Evolutionary conservation across 2,113 vertebrate genomes (phyloP), one percentile per base, ranked within the genome.

Genomic region (Calidris pugnax): DNA sequence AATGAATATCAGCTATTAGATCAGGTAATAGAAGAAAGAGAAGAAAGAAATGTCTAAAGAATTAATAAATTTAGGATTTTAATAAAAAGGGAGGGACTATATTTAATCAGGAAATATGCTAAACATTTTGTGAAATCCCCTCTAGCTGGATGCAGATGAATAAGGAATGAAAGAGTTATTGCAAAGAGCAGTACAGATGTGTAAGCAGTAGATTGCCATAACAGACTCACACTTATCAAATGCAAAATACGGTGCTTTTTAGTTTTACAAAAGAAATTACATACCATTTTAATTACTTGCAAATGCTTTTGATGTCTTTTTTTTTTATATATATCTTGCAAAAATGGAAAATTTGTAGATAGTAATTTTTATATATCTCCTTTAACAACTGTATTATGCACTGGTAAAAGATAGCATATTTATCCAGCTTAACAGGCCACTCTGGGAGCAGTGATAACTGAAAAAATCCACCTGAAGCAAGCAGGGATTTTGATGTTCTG

Each of bases 391-490:
- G 23, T 35, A 43, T 43, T 92, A 93, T 55, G 33, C 51, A 67
- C 55, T 72, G 39, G 87, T 35, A 95, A 79, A 88, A 68, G 55
- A 55, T 30, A 77, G 13, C 27, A 45, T 60, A 48, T 92, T 90
- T 93, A 95, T 95, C 60, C 80, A 81, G 32, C 35, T 95, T 86
- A 95, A 90, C 88, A 89, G 83, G 72, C 68, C 76, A 68, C 83
- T 88, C 68, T 89, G 90, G 88, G 43, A 96, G 7, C 39, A 67
- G 60, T 45, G 88, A 90, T 86, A 94, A 67, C 68, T 84, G 51
- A 47, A 85, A 74, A 74, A 84, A 93, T 85, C 27, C 35, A 87
- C 87, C 87, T 90, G 74, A 87, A 93, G 32, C 50, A 86, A 75
- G 33, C 19, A 92, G 53, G 27, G 56, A 60, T 90, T 93, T 78